phyloP scores from a whole-genome alignment of 2,113 vertebrate species.

The Rana temporaria region DNA sequence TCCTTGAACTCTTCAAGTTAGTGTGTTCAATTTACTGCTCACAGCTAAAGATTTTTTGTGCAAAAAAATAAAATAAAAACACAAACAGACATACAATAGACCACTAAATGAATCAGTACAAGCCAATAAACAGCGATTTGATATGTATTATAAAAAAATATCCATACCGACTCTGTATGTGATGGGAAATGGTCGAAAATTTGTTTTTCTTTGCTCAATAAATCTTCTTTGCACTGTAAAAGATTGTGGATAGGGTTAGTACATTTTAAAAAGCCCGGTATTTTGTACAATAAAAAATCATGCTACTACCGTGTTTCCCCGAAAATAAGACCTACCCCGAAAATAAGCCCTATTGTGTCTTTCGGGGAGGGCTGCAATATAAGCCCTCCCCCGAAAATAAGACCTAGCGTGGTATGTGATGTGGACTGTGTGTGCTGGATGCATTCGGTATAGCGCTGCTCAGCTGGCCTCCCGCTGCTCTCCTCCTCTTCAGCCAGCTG shows the following conservation, averaged over 20 bases:
- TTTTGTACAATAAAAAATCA: too few relatives aligned
- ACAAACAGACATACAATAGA: not conserved
- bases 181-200: constrained; percentile 19
- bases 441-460: too few relatives aligned
- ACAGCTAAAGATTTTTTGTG: too few relatives aligned
- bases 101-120: not conserved
- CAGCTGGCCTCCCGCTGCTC: too few relatives aligned
- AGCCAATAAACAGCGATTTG: not conserved
- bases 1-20: constrained; percentile 2
- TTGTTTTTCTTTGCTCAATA: constrained; percentile 28
- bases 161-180: constrained; percentile 13
- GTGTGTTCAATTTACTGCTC: not conserved
- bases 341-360: too few relatives aligned
- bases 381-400: too few relatives aligned
- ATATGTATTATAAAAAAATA: not conserved
- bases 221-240: constrained; percentile 49
- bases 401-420: too few relatives aligned
- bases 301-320: too few relatives aligned
- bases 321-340: too few relatives aligned
- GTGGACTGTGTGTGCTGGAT: too few relatives aligned
- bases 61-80: not conserved
- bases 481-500: too few relatives aligned
- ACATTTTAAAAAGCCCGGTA: not conserved
- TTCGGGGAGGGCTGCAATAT: too few relatives aligned
- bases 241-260: not conserved